A percentile compares a stretch with the other conserved stretches of the same genome.
Evolutionary conservation across 2,888 invertebrate species (phyloP).

Genomic region (Thalpophila matura): DNA sequence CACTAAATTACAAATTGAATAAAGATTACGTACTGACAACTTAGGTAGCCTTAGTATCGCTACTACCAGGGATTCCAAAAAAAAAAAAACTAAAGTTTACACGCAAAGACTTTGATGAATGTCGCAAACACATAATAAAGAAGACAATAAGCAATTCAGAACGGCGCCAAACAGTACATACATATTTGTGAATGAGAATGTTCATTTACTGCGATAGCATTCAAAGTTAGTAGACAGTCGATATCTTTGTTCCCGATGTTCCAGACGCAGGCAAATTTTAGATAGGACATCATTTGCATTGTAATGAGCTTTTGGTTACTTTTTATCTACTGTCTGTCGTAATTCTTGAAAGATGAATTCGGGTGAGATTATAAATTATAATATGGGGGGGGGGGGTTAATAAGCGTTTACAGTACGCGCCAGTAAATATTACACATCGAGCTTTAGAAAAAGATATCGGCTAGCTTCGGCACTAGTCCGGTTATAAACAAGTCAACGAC

Average conservation of each 20-base stretch:
- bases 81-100: background rate
- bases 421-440: no score
- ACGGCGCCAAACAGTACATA: conserved; percentile 62
- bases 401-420: no score
- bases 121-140: conserved; percentile 18
- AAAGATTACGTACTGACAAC: no score
- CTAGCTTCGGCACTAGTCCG: no score
- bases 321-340: background rate
- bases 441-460: no score
- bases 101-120: conserved; percentile 12
- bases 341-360: background rate
- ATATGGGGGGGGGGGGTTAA: no score
- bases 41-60: no score
- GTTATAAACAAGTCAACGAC: no score
- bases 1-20: no score
- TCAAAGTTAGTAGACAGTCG: conserved; percentile 79
- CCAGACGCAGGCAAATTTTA: conserved; percentile 57
- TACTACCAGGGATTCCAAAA: no score
- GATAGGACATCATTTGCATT: conserved; percentile 45
- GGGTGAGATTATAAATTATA: no score
- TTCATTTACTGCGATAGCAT: conserved; percentile 86
- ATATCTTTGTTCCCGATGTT: conserved; percentile 81
- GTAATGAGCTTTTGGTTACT: conserved; percentile 1
- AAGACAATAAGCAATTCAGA: conserved; percentile 56
- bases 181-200: conserved; percentile 76